Percentiles rank a stretch among this genome's conserved stretches.
phyloP scores from a whole-genome alignment of 2,797 vertebrate genomes.

The Myotis findleyi region DNA sequence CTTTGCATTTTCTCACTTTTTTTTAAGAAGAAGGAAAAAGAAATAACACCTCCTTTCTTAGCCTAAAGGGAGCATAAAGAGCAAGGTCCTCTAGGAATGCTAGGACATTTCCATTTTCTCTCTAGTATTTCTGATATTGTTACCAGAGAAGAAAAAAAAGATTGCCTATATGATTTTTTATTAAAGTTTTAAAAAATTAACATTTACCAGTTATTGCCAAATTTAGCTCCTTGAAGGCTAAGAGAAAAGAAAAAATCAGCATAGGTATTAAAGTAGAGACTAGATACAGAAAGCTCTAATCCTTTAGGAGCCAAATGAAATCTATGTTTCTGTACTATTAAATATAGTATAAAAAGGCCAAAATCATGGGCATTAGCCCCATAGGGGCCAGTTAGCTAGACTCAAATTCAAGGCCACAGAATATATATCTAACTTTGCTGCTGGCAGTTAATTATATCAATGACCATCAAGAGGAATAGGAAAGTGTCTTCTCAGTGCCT shows the following conservation, averaged over 20 bases:
- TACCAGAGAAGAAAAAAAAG: background rate
- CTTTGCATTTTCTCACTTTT: conserved; percentile 22
- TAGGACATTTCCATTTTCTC: conserved; percentile 54
- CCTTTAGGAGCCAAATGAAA: conserved; percentile 67
- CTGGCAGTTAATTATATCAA: conserved; percentile 78
- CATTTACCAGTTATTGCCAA: conserved; percentile 19
- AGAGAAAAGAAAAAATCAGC: background rate
- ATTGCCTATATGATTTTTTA: background rate
- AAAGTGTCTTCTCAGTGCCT: conserved; percentile 41
- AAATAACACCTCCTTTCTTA: conserved; percentile 42
- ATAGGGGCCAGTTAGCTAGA: conserved; percentile 76
- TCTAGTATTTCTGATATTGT: conserved; percentile 31
- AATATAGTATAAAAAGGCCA: conserved; percentile 61
- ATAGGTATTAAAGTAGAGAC: conserved; percentile 18
- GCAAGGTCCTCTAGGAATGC: background rate
- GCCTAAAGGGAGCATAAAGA: conserved; percentile 51
- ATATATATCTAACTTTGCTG: conserved; percentile 75
- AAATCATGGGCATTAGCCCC: conserved; percentile 74
- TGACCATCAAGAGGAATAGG: conserved; percentile 69
- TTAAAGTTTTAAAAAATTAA: conserved; percentile 34
- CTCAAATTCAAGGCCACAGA: conserved; percentile 78
- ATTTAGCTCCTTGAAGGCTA: conserved; percentile 45
- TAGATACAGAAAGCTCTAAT: conserved; percentile 34
- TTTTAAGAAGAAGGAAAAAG: conserved; percentile 36
- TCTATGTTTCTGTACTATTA: conserved; percentile 72